Conservation (phyloP, 2,113 vertebrate genomes). For the Chaetodon trifascialis region DNA sequence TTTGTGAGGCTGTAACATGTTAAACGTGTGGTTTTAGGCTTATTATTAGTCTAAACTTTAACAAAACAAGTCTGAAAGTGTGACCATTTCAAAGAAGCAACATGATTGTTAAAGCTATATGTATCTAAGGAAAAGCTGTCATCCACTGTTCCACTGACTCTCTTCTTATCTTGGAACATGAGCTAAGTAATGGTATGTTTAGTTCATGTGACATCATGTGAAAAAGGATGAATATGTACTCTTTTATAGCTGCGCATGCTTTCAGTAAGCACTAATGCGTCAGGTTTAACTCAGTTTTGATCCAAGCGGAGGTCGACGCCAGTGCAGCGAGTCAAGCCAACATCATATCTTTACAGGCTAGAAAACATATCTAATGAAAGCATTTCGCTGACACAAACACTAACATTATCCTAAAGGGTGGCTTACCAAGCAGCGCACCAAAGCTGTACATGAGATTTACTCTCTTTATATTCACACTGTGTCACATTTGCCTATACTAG, state of each 20-base stretch:
- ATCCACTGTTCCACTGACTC: too few relatives aligned
- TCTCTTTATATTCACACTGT: neutral
- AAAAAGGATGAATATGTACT: neutral
- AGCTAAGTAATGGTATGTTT: neutral
- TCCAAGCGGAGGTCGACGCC: neutral
- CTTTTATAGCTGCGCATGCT: neutral
- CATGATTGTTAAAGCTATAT: too few relatives aligned
- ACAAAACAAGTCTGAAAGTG: too few relatives aligned
- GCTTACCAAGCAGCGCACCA: neutral
- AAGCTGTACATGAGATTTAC: neutral
- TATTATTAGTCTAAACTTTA: too few relatives aligned
- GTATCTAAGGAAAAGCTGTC: too few relatives aligned
- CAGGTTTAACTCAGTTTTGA: neutral
- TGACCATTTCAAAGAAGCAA: too few relatives aligned
- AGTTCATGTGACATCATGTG: neutral
- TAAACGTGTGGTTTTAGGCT: too few relatives aligned
- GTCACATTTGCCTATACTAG: neutral
- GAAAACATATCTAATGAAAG: neutral
- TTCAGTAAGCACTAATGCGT: neutral
- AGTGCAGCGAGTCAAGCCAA: too few relatives aligned
- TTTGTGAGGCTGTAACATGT: too few relatives aligned
- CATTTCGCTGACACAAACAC: neutral
- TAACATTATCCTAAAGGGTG: neutral
- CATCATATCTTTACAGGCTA: too few relatives aligned
- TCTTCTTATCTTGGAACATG: neutral